Evolutionary conservation across 2,113 vertebrate species (phyloP).

Genomic region (Corythoichthys intestinalis): DNA sequence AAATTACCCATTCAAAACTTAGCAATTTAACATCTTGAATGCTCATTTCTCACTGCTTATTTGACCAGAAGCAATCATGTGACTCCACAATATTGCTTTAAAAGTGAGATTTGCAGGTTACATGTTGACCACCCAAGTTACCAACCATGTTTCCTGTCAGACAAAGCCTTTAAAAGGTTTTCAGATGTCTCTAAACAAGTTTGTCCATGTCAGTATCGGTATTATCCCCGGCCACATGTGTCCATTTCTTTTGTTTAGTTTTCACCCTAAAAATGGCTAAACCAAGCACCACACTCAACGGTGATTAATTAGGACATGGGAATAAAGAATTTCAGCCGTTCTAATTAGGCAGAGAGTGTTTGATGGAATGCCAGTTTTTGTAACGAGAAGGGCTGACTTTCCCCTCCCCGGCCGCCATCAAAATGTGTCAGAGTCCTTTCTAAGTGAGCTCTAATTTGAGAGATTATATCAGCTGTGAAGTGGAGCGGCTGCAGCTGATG

Average conservation of each 20-base stretch:
- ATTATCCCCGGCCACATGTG: slow-evolving; percentile 26
- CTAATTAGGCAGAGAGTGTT: slow-evolving; percentile 81
- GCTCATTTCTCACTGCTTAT: neutral
- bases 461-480: slow-evolving; percentile 77
- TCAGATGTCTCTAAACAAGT: neutral
- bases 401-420: slow-evolving; percentile 74
- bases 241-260: slow-evolving; percentile 29
- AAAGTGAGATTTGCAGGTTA: neutral
- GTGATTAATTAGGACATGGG: slow-evolving; percentile 79
- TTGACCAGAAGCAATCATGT: neutral
- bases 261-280: slow-evolving; percentile 33
- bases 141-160: neutral
- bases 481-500: slow-evolving; percentile 60
- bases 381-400: slow-evolving; percentile 77
- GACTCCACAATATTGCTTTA: neutral
- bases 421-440: slow-evolving; percentile 74
- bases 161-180: neutral
- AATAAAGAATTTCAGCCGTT: slow-evolving; percentile 76
- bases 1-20: no score
- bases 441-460: slow-evolving; percentile 73
- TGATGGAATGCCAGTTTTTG: slow-evolving; percentile 69
- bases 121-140: neutral
- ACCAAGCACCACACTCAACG: slow-evolving; percentile 30
- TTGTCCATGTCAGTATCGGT: slow-evolving; percentile 2
- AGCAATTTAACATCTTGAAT: no score